phyloP scores from a whole-genome alignment of 2,113 vertebrate species.

The Herpetotheres cachinnans region DNA sequence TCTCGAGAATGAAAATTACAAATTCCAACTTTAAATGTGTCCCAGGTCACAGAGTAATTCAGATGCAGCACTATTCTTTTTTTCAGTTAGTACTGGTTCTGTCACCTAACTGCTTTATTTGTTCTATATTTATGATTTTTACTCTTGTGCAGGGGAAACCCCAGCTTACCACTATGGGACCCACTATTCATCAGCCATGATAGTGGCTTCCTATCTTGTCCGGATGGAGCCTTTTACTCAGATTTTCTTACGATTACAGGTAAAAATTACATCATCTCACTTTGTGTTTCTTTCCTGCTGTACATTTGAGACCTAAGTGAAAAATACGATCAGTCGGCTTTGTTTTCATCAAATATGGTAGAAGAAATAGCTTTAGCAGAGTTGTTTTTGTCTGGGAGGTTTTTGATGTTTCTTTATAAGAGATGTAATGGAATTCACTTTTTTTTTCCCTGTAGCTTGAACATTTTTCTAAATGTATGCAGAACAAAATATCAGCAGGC shows the following conservation, averaged over 20 bases:
- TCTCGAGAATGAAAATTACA: background rate
- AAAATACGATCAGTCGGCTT: background rate
- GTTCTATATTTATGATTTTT: background rate
- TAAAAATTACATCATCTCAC: conserved; percentile 34
- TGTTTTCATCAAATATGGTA: background rate
- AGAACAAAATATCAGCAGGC: background rate
- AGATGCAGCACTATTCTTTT: background rate
- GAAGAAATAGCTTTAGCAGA: background rate
- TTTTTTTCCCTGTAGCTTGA: background rate
- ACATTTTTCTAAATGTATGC: background rate
- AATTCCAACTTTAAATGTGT: background rate
- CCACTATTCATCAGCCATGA: conserved; percentile 98
- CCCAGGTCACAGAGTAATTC: background rate
- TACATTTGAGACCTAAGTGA: background rate
- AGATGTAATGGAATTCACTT: background rate
- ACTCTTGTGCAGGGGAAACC: conserved; percentile 84
- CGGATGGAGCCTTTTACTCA: conserved; percentile 99
- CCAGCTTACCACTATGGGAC: conserved; percentile 98
- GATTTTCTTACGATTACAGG: conserved; percentile 96
- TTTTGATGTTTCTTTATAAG: background rate
- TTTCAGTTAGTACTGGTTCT: background rate
- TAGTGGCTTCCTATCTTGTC: conserved; percentile 95
- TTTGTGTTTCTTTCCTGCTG: background rate
- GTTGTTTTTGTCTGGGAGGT: background rate
- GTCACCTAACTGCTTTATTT: background rate